Conservation (phyloP, 2,888 invertebrate species). For the Tenthredo distinguenda region DNA sequence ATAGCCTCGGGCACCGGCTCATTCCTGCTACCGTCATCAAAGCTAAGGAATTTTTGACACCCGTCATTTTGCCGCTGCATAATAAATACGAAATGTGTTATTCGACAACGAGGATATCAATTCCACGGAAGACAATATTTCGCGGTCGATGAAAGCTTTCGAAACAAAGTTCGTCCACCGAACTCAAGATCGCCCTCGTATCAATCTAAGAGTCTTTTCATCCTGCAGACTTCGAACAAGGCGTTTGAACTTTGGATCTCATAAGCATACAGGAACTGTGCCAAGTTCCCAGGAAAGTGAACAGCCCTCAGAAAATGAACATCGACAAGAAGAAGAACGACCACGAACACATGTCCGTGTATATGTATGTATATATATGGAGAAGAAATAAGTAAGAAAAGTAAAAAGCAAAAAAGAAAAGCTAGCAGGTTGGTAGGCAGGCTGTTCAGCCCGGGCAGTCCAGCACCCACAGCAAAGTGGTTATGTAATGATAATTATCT, state of each 20-base stretch:
- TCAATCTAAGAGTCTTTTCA: neutral
- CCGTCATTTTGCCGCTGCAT: neutral
- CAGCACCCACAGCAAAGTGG: conserved; percentile 56
- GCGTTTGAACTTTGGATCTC: neutral
- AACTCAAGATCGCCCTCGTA: neutral
- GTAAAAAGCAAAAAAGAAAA: conserved; percentile 21
- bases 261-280: neutral
- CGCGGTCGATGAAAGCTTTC: no score
- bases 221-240: neutral
- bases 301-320: neutral
- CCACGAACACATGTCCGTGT: neutral
- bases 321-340: neutral
- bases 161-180: neutral
- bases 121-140: neutral
- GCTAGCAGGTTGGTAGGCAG: conserved; percentile 30
- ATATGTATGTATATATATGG: neutral
- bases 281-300: conserved; percentile 14
- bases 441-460: conserved; percentile 52
- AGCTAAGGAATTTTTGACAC: conserved; percentile 12
- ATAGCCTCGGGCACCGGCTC: conserved; percentile 14
- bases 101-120: neutral
- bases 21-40: conserved; percentile 9
- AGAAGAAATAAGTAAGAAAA: neutral
- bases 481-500: conserved; percentile 70
- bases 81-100: neutral